Evolutionary conservation across 2,113 vertebrate species (phyloP).

Genomic region (Thermophis baileyi): DNA sequence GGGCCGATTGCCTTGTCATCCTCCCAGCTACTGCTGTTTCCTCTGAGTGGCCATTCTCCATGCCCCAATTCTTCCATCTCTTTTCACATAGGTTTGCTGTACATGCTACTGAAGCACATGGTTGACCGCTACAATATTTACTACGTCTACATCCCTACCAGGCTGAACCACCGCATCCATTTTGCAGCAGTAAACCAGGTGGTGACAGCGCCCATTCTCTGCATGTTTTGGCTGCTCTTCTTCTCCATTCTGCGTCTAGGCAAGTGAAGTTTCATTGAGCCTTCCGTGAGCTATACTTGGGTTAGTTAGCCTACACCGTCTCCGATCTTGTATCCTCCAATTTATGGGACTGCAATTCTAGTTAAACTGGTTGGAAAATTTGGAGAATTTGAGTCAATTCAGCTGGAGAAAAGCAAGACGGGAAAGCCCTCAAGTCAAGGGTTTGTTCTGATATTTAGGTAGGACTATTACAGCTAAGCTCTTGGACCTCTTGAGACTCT

Average conservation of each 20-base stretch:
- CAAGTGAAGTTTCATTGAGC: slow-evolving; percentile 44
- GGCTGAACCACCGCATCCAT: slow-evolving; percentile 88
- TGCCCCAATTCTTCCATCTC: background rate
- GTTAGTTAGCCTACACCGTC: background rate
- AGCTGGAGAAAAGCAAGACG: background rate
- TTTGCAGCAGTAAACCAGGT: slow-evolving; percentile 86
- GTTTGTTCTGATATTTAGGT: background rate
- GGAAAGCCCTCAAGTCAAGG: background rate
- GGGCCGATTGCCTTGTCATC: no score
- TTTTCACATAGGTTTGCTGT: slow-evolving; percentile 79
- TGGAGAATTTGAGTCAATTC: background rate
- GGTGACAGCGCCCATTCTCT: slow-evolving; percentile 85
- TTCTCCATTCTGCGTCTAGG: slow-evolving; percentile 91
- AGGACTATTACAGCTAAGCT: background rate
- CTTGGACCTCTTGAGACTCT: background rate
- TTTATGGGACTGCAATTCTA: background rate
- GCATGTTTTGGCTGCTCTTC: slow-evolving; percentile 96
- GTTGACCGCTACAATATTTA: slow-evolving; percentile 97
- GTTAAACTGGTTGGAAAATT: background rate
- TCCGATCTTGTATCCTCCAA: background rate
- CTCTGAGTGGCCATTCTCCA: background rate
- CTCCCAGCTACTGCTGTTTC: background rate
- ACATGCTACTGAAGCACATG: slow-evolving; percentile 92
- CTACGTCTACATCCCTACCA: slow-evolving; percentile 92
- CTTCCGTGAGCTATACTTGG: background rate